Evolutionary conservation across 2,888 invertebrate species (phyloP).

Genomic region (Latheticus oryzae): DNA sequence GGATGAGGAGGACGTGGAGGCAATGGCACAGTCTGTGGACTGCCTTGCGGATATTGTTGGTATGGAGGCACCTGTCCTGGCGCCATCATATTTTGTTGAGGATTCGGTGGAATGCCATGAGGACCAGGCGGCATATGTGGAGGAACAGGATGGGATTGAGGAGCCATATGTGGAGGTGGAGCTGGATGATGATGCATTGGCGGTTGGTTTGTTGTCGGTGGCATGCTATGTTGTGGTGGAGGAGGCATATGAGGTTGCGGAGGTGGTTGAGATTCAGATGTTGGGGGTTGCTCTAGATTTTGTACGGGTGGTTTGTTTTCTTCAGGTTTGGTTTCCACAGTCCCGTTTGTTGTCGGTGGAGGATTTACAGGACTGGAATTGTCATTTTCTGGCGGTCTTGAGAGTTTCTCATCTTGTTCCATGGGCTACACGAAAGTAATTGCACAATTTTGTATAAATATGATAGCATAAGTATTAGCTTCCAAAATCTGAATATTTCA

Average conservation of each 20-base stretch:
- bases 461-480: too few relatives aligned
- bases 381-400: conserved; percentile 39
- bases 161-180: conserved; percentile 26
- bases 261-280: too few relatives aligned
- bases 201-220: conserved; percentile 33
- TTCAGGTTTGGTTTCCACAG: conserved; percentile 43
- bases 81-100: conserved; percentile 62
- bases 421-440: conserved; percentile 44
- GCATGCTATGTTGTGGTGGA: conserved; percentile 36
- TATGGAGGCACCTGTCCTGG: conserved; percentile 61
- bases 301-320: conserved; percentile 46
- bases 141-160: conserved; percentile 40
- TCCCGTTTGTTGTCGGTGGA: conserved; percentile 45
- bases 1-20: conserved; percentile 70
- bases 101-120: conserved; percentile 40
- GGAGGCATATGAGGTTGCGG: conserved; percentile 46
- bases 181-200: conserved; percentile 40
- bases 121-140: conserved; percentile 47
- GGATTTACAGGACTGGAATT: conserved; percentile 16
- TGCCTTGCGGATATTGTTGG: conserved; percentile 61
- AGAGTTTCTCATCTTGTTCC: conserved; percentile 47
- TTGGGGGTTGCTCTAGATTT: conserved; percentile 42
- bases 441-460: too few relatives aligned
- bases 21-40: conserved; percentile 68
- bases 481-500: too few relatives aligned